Evolutionary conservation across 2,888 invertebrate species (phyloP).

Genomic region (Notodromas monacha): DNA sequence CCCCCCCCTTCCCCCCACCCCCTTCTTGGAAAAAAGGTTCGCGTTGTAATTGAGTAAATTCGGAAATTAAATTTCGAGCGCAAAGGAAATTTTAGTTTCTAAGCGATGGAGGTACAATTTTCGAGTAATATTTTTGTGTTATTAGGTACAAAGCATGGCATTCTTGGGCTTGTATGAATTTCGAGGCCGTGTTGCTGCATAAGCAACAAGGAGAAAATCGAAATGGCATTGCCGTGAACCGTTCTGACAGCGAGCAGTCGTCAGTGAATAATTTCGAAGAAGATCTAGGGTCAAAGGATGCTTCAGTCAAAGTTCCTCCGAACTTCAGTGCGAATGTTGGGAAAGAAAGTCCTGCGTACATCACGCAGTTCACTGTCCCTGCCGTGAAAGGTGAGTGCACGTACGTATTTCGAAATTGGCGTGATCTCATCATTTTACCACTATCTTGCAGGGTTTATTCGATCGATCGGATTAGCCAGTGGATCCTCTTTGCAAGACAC

Average conservation of each 20-base stretch:
- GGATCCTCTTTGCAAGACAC: constrained; percentile 77
- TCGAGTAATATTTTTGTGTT: constrained; percentile 7
- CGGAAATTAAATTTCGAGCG: too few species aligned
- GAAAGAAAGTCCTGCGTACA: constrained; percentile 18
- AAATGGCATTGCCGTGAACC: too few species aligned
- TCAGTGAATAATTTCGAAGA: constrained; percentile 10
- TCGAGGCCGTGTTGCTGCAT: constrained; percentile 49
- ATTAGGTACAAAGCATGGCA: constrained; percentile 97
- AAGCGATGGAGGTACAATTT: constrained; percentile 5
- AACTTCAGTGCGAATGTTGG: too few species aligned
- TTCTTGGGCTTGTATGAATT: constrained; percentile 89
- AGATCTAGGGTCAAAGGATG: too few species aligned
- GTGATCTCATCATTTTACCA: background rate
- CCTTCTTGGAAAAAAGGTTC: too few species aligned
- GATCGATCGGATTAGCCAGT: constrained; percentile 64
- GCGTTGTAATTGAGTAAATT: too few species aligned
- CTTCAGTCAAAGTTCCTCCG: too few species aligned
- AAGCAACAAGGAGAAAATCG: constrained; percentile 9
- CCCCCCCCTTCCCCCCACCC: too few species aligned
- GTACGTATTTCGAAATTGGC: background rate
- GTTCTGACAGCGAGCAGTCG: too few species aligned
- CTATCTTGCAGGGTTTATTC: constrained; percentile 67
- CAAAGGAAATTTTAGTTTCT: constrained; percentile 14
- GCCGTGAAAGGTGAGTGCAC: too few species aligned
- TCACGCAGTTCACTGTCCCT: constrained; percentile 50